Conservation (phyloP, 2,113 vertebrate species). For the Cardinalis cardinalis region DNA sequence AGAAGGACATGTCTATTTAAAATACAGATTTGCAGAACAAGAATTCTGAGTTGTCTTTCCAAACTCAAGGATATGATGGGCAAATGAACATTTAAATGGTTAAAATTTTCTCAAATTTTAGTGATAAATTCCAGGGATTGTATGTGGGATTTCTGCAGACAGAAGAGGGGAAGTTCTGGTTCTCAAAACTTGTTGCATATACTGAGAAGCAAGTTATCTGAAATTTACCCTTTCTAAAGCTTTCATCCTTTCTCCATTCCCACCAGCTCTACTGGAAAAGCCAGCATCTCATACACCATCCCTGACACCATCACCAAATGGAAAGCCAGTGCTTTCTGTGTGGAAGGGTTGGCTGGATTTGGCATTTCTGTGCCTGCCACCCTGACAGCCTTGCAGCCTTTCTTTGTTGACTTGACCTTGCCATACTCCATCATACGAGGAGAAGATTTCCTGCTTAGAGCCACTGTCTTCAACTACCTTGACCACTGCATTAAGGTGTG, state of each 20-base stretch:
- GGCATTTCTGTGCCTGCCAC: conserved; percentile 70
- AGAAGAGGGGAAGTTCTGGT: neutral
- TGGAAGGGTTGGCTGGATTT: conserved; percentile 72
- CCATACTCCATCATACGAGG: conserved; percentile 80
- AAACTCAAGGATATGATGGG: neutral
- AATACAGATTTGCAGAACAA: neutral
- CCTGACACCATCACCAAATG: conserved; percentile 87
- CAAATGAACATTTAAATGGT: neutral
- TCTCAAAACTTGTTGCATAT: neutral
- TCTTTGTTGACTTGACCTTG: conserved; percentile 82
- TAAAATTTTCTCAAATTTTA: neutral
- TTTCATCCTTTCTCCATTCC: neutral
- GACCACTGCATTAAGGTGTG: conserved; percentile 44
- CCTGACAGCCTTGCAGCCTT: conserved; percentile 78
- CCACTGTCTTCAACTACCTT: conserved; percentile 74
- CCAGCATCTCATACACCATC: conserved; percentile 38
- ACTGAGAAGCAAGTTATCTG: neutral
- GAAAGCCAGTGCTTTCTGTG: conserved; percentile 82
- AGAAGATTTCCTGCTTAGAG: conserved; percentile 79
- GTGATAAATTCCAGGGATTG: neutral
- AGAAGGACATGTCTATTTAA: neutral
- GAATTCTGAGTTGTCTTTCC: neutral
- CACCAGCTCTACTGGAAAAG: conserved; percentile 43
- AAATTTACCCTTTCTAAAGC: neutral
- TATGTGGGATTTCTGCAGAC: neutral